Conservation (phyloP, 2,797 vertebrate species). For the Potorous gilbertii region DNA sequence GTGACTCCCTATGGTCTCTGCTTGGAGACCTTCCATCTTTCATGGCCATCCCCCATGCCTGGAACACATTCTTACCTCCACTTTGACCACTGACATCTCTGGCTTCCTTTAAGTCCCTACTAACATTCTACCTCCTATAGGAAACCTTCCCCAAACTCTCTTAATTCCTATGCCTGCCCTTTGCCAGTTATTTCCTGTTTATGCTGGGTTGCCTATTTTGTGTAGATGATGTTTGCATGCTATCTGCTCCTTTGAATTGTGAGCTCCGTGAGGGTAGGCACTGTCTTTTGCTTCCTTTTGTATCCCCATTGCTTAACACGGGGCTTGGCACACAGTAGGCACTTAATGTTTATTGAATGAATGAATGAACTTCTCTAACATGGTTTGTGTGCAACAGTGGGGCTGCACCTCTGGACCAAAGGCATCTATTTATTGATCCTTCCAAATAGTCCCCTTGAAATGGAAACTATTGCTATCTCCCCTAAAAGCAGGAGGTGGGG, state of each 20-base stretch:
- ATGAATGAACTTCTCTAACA: not conserved
- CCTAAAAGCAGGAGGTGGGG: not conserved
- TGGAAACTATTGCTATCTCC: not conserved
- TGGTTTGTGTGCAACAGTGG: not conserved
- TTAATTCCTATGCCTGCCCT: not conserved
- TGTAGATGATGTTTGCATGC: not conserved
- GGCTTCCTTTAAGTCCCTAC: too few relatives aligned
- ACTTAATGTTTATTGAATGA: not conserved
- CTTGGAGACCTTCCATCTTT: not conserved
- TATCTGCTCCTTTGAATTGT: not conserved
- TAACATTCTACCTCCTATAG: too few relatives aligned
- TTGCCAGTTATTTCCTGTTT: not conserved
- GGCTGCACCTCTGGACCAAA: not conserved
- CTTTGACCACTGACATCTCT: too few relatives aligned
- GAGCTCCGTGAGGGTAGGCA: not conserved
- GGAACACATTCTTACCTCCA: not conserved
- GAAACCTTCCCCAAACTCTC: not conserved
- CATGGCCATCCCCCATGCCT: not conserved
- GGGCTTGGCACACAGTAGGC: not conserved
- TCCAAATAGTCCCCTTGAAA: not conserved
- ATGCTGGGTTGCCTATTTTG: not conserved
- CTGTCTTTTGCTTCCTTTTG: not conserved
- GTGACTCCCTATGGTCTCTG: not conserved
- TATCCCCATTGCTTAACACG: not conserved
- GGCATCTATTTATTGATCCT: not conserved